A percentile compares a stretch with the other conserved stretches of the same genome.
These are phyloP conservation scores for Hypena proboscidalis DNA, from an alignment of 2,888 invertebrate genomes.

Conservation along the genomic window DNA sequence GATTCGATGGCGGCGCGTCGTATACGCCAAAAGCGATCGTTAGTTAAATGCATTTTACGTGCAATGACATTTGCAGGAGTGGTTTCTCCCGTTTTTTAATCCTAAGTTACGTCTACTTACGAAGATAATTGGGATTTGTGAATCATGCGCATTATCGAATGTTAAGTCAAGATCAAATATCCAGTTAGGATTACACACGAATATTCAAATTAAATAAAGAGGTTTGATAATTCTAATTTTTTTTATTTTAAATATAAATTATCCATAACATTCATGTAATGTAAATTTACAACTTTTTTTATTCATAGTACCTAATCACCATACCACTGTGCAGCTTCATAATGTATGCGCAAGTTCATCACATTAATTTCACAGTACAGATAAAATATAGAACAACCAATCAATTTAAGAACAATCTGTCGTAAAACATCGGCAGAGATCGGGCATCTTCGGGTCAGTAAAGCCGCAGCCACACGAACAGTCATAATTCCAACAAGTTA, in stretches of 20 bases:
- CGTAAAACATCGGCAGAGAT: conserved; percentile 60
- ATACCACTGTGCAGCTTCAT: background rate
- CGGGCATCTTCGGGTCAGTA: conserved; percentile 51
- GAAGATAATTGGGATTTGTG: conserved; percentile 25
- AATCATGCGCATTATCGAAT: conserved; percentile 27
- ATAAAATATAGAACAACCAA: conserved; percentile 44
- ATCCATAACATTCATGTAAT: background rate
- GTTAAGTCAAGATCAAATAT: conserved; percentile 28
- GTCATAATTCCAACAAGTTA: conserved; percentile 80
- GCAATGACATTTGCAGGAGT: conserved; percentile 45
- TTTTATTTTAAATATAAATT: background rate
- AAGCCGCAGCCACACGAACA: conserved; percentile 65
- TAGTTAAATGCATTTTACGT: conserved; percentile 50
- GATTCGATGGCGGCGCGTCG: conserved; percentile 47
- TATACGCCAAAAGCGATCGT: conserved; percentile 48
- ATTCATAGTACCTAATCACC: conserved; percentile 3
- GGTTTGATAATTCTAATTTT: background rate
- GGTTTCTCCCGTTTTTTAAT: conserved; percentile 28
- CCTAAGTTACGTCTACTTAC: conserved; percentile 32
- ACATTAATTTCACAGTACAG: conserved; percentile 9
- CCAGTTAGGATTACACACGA: conserved; percentile 17
- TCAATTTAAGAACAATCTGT: conserved; percentile 62
- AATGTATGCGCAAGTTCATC: conserved; percentile 2
- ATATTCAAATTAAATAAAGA: background rate
- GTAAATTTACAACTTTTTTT: conserved; percentile 1